Conservation (phyloP, 2,888 invertebrate species). For the Standfussiana lucernea region DNA sequence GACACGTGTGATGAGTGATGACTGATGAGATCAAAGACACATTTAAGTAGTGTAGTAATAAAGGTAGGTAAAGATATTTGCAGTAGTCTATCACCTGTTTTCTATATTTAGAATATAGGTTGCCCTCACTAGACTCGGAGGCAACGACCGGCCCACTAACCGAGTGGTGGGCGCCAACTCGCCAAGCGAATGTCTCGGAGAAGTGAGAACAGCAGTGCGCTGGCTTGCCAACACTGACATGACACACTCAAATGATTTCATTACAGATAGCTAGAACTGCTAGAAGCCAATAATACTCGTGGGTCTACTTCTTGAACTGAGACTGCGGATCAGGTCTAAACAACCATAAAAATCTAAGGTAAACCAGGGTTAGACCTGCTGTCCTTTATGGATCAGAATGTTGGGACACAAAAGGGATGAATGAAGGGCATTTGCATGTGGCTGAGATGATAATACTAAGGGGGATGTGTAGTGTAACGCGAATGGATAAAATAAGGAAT, state of each 20-base stretch:
- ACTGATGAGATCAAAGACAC: conserved; percentile 16
- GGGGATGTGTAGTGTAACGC: too few relatives aligned
- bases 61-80: conserved; percentile 28
- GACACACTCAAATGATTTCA: conserved; percentile 47
- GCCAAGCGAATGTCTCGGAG: conserved; percentile 71
- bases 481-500: too few relatives aligned
- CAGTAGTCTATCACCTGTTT: conserved; percentile 29
- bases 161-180: conserved; percentile 79
- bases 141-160: conserved; percentile 86
- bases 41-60: conserved; percentile 16
- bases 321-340: too few relatives aligned
- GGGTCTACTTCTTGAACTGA: conserved; percentile 1
- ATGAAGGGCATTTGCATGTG: too few relatives aligned
- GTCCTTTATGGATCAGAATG: too few relatives aligned
- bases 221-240: conserved; percentile 70
- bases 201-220: conserved; percentile 49
- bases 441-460: too few relatives aligned
- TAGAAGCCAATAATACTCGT: conserved; percentile 38
- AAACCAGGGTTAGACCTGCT: too few relatives aligned
- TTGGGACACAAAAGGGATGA: too few relatives aligned
- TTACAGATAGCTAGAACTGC: conserved; percentile 36
- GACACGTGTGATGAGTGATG: conserved; percentile 30
- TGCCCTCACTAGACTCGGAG: conserved; percentile 60
- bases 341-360: too few relatives aligned
- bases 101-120: conserved; percentile 43